Base-by-base conservation (phyloP, 2,113 vertebrate genomes). In the Felis chaus region DNA sequence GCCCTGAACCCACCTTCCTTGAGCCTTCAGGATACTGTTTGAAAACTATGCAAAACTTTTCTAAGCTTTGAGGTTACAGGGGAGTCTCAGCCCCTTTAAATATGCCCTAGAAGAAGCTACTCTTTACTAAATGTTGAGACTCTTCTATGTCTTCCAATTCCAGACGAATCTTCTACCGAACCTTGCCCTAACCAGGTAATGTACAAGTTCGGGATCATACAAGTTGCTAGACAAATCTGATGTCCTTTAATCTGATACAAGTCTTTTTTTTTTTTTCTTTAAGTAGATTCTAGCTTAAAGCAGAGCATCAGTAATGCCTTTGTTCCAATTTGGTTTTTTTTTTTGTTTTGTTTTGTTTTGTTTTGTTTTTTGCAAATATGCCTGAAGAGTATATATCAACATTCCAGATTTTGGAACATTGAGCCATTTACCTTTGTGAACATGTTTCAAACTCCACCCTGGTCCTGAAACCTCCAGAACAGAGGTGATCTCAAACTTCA, bases 341-440 rank as follows among this genome's bases (percentile, higher is more conserved):
- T 96, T 76, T 61, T 61, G 18, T 55, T 63, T 96, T 76, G 45
- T 9, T 45, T 45, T 45, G 45, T 45, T 45, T 45, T 45, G 45
- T 84, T 95, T 12, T 31, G 41, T 55, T 83, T 79, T 87, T 95
- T 95, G 69, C 55, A 94, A 96, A 95, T 80, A 90, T 57, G 27
- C 80, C 80, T 92, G 63, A 84, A 94, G n/a, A 87, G 87, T 74
- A 29, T 74, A 29, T 92, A 92, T 63, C 39, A 80, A 68, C 83
- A 95, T 83, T 69, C 96, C 69, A 68, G 69, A 92, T 25, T 66
- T 81, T 48, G 63, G 83, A 92, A 14, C 53, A 41, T 33, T 14
- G 19, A 66, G 68, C 50, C 61, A 25, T 68, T 95, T 97, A 50
- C 41, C 50, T 71, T 18, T 69, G 68, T 74, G 87, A 76, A 76